These are phyloP conservation scores for Gymnopithys bicolor DNA, from an alignment of 2,797 vertebrate genomes.

Conservation along the genomic window DNA sequence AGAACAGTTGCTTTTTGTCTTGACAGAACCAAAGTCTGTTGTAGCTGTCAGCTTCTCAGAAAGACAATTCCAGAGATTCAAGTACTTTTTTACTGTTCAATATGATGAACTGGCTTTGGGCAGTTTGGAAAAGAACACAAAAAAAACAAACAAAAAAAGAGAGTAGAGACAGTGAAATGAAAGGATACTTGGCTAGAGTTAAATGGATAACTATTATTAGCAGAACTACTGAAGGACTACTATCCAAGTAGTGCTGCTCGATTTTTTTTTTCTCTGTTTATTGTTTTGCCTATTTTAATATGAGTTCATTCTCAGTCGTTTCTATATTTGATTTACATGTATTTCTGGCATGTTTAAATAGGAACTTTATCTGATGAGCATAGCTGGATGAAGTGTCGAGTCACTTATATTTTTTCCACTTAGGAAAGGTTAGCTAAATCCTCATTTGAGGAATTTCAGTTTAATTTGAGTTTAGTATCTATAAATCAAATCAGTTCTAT, in stretches of 20 bases:
- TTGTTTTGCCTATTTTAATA: background rate
- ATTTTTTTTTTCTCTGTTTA: background rate
- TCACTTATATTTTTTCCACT: background rate
- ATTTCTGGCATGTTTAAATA: background rate
- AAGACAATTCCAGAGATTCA: background rate
- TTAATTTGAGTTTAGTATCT: background rate
- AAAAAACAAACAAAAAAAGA: background rate
- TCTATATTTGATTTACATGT: background rate
- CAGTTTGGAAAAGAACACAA: background rate
- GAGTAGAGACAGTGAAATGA: background rate
- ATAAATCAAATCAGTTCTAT: background rate
- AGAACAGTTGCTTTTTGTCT: conserved; percentile 52
- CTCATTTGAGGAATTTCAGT: background rate
- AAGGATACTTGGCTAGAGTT: background rate
- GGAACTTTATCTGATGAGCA: background rate
- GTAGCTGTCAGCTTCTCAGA: background rate
- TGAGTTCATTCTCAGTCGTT: background rate
- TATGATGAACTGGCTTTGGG: background rate
- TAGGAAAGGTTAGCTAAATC: background rate
- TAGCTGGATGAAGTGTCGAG: background rate
- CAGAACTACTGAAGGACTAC: background rate
- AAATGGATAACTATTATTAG: background rate
- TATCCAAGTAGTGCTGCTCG: background rate
- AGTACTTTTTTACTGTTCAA: background rate
- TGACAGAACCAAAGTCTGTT: background rate